Base-by-base conservation (phyloP, 2,888 invertebrate genomes). In the Epinotia bilunana region DNA sequence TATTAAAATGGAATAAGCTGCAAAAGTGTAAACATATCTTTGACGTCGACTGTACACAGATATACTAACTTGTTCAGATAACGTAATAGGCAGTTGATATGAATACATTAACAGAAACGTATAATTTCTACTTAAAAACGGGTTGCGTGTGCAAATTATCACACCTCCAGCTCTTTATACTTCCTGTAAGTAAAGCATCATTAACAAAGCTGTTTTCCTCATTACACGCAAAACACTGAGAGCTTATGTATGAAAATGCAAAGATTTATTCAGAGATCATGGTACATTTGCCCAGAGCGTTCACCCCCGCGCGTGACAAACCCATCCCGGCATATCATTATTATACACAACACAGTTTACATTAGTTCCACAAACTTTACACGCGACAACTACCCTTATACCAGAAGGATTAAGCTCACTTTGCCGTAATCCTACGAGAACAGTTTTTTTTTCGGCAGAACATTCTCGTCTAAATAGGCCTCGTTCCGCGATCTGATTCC, bases 221-320 rank as follows among this genome's bases (percentile, higher is more conserved):
- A 64, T 74, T 74, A 39, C 39, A 58, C 67, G 71, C 67, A 62
- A 55, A 71, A 49, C 49, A 18, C 65, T 6, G 60, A 75, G 71
- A 62, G 28, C 57, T 57, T n/a, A 18, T 43, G 78, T 77, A 77
- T 78, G 79, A 80, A 82, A 80, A 84, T 81, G 81, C 75, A 77
- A 77, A 83, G 85, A 88, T 88, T 87, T 87, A 83, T 87, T 85
- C 86, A 83, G 87, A 86, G 87, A 83, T 84, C 80, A 84, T 78
- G 82, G 80, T 84, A 85, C 87, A 87, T 91, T 90, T 88, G 86
- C 86, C 62, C 79, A 90, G 92, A 85, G 83, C 92, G 81, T 91
- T 93, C 88, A 92, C 90, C 73, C 70, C 71, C 77, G 81, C 86
- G 86, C 91, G 91, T 91, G 91, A 92, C 92, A 89, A 83, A 84